These are phyloP conservation scores for Embidobia sp. DNA, from an alignment of 2,888 invertebrate genomes.

Conservation along the genomic window DNA sequence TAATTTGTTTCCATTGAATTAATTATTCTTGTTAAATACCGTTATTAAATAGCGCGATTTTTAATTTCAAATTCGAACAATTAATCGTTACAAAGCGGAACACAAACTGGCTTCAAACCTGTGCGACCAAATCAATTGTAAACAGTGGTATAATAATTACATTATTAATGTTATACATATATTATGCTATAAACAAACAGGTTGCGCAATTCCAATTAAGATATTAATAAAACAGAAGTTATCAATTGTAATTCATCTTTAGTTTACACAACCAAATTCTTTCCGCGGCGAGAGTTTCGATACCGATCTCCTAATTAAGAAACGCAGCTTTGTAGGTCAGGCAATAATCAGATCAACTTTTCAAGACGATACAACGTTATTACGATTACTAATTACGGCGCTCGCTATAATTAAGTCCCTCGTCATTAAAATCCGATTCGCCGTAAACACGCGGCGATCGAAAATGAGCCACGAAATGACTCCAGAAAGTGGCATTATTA, in stretches of 20 bases:
- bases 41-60: too few relatives aligned
- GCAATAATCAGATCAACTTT: constrained; percentile 44
- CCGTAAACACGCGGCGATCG: constrained; percentile 18
- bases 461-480: constrained; percentile 8
- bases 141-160: too few relatives aligned
- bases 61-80: too few relatives aligned
- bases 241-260: constrained; percentile 7
- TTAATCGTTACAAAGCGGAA: too few relatives aligned
- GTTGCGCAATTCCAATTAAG: constrained; percentile 8
- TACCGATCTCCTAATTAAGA: constrained; percentile 40
- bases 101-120: too few relatives aligned
- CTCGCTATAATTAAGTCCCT: constrained; percentile 23
- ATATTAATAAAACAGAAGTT: constrained; percentile 9
- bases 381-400: constrained; percentile 42
- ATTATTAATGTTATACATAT: too few relatives aligned
- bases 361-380: constrained; percentile 33
- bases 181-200: background rate
- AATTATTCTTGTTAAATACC: too few relatives aligned
- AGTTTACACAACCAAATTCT: constrained; percentile 35
- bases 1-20: too few relatives aligned
- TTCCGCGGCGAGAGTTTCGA: constrained; percentile 22
- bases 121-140: too few relatives aligned
- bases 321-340: constrained; percentile 32
- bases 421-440: constrained; percentile 28
- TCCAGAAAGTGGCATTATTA: background rate